Evolutionary conservation across 1,140 invertebrate species (phyloP), one percentile per base, ranked within the genome.

Genomic region (Eufriesea mexicana): DNA sequence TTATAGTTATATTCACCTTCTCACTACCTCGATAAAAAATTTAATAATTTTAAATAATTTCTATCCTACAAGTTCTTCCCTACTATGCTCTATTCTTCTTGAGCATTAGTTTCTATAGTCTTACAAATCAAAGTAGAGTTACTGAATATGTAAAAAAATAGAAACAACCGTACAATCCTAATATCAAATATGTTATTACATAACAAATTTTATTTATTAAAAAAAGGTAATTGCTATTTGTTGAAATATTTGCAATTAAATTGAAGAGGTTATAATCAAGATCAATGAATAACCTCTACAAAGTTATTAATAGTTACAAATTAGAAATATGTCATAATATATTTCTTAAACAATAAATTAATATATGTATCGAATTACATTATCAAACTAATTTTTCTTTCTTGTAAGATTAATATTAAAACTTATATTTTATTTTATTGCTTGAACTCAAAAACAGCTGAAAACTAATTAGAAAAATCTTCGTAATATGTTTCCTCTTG

Each of bases 251-350:
- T 59, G 8, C 8, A 20, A 70, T 55, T 45, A 28, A 49, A 23
- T 74, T n/a, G 25, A 61, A 61, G 54, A 59, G 74, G 76, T 79
- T 70, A 70, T 80, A n/a, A 9, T 68, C 8, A 28, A 73, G 68
- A 61, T 47, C 23, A 62, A 75, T 85, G 23, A 70, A 77, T 68
- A 71, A 45, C 14, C 57, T 57, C 28, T 51, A 70, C 45, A 16
- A 49, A 54, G 42, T 55, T 25, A 62, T 2, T 14, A 23, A 47
- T 42, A 47, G 7, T 20, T 18, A 61, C 28, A 20, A 23, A 62
- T 75, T 28, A n/a, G 28, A 28, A 12, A 51, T 54, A 71, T n/a
- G 5, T 28, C 28, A 2, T 5, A 62, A 35, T 23, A 23, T 68
- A 25, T 45, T n/a, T 66, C 45, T 2, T 5, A 2, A 12, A n/a